Evolutionary conservation across 2,888 invertebrate genomes (phyloP).

Genomic region (Drosophila multiciliata): DNA sequence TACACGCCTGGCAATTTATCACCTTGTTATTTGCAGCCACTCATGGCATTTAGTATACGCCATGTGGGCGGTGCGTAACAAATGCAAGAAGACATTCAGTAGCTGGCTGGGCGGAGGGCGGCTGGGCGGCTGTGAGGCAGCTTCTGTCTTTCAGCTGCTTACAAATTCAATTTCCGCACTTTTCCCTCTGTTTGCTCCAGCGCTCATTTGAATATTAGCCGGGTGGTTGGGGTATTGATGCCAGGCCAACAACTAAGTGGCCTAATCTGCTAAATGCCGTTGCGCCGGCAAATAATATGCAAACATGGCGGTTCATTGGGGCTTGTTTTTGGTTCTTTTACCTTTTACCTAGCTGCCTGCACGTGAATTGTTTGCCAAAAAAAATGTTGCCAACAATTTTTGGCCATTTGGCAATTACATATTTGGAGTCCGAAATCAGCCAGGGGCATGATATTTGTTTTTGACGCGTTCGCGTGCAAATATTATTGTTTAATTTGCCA

Average conservation of each 20-base stretch:
- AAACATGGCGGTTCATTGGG: slow-evolving; percentile 43
- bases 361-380: slow-evolving; percentile 41
- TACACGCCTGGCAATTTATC: slow-evolving; percentile 68
- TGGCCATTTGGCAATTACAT: slow-evolving; percentile 49
- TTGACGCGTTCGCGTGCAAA: slow-evolving; percentile 61
- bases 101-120: slow-evolving; percentile 14
- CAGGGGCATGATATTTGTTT: slow-evolving; percentile 39
- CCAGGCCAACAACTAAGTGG: slow-evolving; percentile 65
- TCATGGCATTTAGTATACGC: slow-evolving; percentile 60
- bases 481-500: slow-evolving; percentile 77
- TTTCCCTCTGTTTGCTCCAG: slow-evolving; percentile 28
- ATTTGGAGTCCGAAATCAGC: slow-evolving; percentile 28
- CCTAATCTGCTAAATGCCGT: slow-evolving; percentile 71
- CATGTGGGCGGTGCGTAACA: slow-evolving; percentile 51
- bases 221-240: background rate
- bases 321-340: background rate
- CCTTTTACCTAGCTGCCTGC: slow-evolving; percentile 31
- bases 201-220: slow-evolving; percentile 76
- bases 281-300: slow-evolving; percentile 55
- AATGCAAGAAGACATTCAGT: slow-evolving; percentile 69
- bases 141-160: slow-evolving; percentile 41
- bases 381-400: slow-evolving; percentile 10
- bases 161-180: slow-evolving; percentile 77
- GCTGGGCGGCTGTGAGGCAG: background rate
- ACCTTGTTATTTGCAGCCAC: slow-evolving; percentile 55